A percentile compares a stretch with the other conserved stretches of the same genome.
Conservation (phyloP, 2,797 vertebrate species). For the Tokudaia muenninki region DNA sequence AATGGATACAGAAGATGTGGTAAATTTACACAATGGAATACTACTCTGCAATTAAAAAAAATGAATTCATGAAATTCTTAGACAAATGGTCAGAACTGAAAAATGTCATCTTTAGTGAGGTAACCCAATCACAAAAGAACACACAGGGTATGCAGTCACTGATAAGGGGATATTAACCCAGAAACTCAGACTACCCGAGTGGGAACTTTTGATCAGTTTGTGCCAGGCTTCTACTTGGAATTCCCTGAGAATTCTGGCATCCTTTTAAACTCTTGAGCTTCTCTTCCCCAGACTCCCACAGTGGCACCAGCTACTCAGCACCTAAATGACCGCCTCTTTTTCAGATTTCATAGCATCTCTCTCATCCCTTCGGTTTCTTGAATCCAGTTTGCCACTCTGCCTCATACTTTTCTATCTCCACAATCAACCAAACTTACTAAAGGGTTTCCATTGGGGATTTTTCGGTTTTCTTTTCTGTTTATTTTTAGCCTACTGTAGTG, state of each 20-base stretch:
- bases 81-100: no score
- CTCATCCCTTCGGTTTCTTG: background rate
- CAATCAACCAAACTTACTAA: background rate
- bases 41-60: no score
- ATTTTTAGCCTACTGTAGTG: slow-evolving; percentile 68
- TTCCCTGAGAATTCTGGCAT: slow-evolving; percentile 21
- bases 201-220: background rate
- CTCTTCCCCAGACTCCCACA: background rate
- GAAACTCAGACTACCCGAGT: background rate
- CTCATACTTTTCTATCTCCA: background rate
- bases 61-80: no score
- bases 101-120: no score
- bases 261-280: background rate
- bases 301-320: background rate
- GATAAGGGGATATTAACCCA: no score
- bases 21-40: no score
- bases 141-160: no score
- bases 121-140: no score
- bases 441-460: slow-evolving; percentile 28
- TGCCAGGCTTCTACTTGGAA: background rate
- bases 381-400: background rate
- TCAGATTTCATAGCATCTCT: background rate
- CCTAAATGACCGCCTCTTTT: background rate
- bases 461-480: slow-evolving; percentile 55
- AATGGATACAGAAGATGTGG: no score